phyloP scores from a whole-genome alignment of 2,113 vertebrate species.

The Donacobius atricapilla region DNA sequence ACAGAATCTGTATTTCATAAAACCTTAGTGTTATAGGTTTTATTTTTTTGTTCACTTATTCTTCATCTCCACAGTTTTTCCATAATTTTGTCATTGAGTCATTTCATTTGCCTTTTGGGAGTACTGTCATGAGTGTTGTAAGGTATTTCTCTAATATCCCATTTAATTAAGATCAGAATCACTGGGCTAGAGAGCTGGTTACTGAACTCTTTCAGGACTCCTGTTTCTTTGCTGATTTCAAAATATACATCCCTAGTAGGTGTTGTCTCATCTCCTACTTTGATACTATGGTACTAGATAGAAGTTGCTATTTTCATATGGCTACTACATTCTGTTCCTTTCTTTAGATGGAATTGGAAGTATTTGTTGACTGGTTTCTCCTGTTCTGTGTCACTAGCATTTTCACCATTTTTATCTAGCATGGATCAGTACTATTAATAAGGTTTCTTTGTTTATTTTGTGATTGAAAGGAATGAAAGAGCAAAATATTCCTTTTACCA shows the following conservation, averaged over 20 bases:
- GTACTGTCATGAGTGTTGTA: neutral
- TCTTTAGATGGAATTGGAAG: neutral
- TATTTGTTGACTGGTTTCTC: neutral
- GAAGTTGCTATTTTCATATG: neutral
- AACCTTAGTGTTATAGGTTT: neutral
- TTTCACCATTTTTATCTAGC: neutral
- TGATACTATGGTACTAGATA: neutral
- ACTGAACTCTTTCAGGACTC: neutral
- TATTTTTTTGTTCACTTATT: neutral
- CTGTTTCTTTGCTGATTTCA: neutral
- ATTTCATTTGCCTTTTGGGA: neutral
- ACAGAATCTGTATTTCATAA: neutral
- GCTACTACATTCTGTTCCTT: neutral
- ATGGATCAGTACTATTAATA: neutral
- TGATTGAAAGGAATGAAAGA: neutral
- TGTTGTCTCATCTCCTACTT: neutral
- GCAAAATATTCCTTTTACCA: neutral
- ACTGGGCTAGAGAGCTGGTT: neutral
- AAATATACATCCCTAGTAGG: neutral
- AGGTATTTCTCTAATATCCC: neutral
- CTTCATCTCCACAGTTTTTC: neutral
- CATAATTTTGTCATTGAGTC: neutral
- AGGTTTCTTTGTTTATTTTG: neutral
- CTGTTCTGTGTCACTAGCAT: neutral
- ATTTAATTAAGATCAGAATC: neutral